Evolutionary conservation across 2,888 invertebrate species (phyloP), one percentile per base, ranked within the genome.

Genomic region (Drosophila kanekoi): DNA sequence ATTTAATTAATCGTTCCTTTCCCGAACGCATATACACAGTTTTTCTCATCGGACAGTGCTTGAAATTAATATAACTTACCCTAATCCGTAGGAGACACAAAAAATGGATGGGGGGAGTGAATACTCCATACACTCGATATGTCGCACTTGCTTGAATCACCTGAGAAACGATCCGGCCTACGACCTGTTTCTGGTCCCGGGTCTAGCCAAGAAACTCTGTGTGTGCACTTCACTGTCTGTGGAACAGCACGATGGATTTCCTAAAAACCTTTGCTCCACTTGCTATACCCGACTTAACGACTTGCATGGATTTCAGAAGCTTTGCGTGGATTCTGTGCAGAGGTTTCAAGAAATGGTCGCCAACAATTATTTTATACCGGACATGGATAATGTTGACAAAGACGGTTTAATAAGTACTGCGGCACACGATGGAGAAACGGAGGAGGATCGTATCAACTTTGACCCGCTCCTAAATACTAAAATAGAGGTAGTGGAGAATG

Each of bases 221-320:
- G 78, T 87, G 41, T 91, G 91, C 63, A 91, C 91, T 8, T 87
- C 91, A 10, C 68, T 92, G 20, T 79, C 81, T 0, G 90, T 91
- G 60, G 91, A 91, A 14, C 81, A 81, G 40, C 81, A 89, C 52
- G 91, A 91, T 71, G 92, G 91, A 3, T 92, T 89, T 14, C 92
- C 91, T 1, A 88, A 84, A 38, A 89, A 81, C 56, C 76, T 91
- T 10, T 91, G 91, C 67, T 71, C 74, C 6, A 64, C 52, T 33
- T 91, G 91, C 51, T 90, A 80, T 54, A 72, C 72, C 1, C 81
- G 81, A 8, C 79, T 91, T 5, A 81, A 87, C 59, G 91, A 91
- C 8, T 58, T 90, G 70, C 89, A 90, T 3, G 87, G 89, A 3
- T 91, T 91, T 48, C 91, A 90, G 32, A 86, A 88, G 47, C 59